Evolutionary conservation across 2,888 invertebrate species (phyloP).

Genomic region (Aethes cnicana): DNA sequence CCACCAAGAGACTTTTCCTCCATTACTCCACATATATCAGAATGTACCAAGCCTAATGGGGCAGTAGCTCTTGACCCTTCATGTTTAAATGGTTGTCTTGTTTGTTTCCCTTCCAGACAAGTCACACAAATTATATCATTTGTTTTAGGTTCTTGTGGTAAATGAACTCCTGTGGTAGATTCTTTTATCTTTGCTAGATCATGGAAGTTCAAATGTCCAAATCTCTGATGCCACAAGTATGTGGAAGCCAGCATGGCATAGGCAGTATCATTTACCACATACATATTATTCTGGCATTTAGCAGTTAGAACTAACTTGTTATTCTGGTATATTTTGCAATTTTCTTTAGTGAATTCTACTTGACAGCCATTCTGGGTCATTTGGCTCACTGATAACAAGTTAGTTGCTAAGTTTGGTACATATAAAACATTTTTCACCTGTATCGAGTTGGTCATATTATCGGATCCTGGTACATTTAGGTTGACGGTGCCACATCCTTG

Average conservation of each 20-base stretch:
- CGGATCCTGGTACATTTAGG: background rate
- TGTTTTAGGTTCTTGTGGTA: background rate
- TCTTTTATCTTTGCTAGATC: background rate
- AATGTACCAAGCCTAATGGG: background rate
- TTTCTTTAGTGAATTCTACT: conserved; percentile 12
- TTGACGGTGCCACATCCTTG: background rate
- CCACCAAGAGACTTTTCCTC: background rate
- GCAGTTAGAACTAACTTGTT: background rate
- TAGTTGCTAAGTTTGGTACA: background rate
- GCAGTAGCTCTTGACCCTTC: background rate
- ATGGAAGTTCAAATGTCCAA: background rate
- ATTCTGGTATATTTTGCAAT: conserved; percentile 6
- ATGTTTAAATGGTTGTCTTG: background rate
- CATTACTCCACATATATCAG: background rate
- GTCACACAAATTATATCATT: background rate
- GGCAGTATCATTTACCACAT: background rate
- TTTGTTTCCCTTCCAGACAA: background rate
- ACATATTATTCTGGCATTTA: background rate
- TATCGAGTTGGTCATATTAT: background rate
- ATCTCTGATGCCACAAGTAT: background rate
- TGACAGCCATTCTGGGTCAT: conserved; percentile 27
- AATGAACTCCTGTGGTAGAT: background rate
- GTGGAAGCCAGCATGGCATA: background rate
- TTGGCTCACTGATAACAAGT: conserved; percentile 19
- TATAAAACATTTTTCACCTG: background rate